These are phyloP conservation scores for Boloria selene DNA, from an alignment of 2,888 invertebrate species.

Conservation along the genomic window DNA sequence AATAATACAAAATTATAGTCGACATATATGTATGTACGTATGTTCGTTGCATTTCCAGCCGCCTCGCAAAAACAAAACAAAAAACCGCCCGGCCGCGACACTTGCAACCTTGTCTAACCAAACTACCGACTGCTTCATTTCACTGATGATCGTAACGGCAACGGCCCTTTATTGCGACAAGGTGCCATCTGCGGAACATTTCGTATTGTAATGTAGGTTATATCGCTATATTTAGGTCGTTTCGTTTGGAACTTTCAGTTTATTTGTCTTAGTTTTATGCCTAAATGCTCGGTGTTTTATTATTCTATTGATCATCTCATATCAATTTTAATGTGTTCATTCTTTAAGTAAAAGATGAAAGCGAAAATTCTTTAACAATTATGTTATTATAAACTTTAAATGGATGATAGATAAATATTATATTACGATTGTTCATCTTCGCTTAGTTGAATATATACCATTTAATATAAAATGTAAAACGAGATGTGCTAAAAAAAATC, in stretches of 20 bases:
- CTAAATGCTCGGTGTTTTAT: constrained; percentile 31
- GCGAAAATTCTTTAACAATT: too few species aligned
- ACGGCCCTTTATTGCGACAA: constrained; percentile 57
- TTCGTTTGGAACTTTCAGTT: constrained; percentile 50
- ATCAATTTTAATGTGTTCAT: neutral
- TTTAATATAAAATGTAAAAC: constrained; percentile 12
- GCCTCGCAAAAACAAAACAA: constrained; percentile 67
- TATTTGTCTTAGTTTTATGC: constrained; percentile 54
- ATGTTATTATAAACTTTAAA: too few species aligned
- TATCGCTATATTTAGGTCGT: constrained; percentile 72
- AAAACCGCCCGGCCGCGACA: constrained; percentile 63
- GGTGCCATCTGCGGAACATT: constrained; percentile 57
- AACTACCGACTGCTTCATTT: constrained; percentile 51
- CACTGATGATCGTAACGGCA: constrained; percentile 51
- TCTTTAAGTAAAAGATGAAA: constrained; percentile 3
- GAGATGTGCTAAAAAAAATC: constrained; percentile 7
- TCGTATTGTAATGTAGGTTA: constrained; percentile 57
- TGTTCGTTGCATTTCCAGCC: constrained; percentile 71
- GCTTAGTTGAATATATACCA: neutral
- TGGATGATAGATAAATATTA: neutral
- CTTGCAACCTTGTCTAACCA: constrained; percentile 65
- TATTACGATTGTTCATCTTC: neutral
- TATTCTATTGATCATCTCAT: neutral
- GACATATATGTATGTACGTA: constrained; percentile 43
- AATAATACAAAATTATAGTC: constrained; percentile 55